Evolutionary conservation across 2,113 vertebrate species (phyloP), one percentile per base, ranked within the genome.

Genomic region (Pycnonotus jocosus): DNA sequence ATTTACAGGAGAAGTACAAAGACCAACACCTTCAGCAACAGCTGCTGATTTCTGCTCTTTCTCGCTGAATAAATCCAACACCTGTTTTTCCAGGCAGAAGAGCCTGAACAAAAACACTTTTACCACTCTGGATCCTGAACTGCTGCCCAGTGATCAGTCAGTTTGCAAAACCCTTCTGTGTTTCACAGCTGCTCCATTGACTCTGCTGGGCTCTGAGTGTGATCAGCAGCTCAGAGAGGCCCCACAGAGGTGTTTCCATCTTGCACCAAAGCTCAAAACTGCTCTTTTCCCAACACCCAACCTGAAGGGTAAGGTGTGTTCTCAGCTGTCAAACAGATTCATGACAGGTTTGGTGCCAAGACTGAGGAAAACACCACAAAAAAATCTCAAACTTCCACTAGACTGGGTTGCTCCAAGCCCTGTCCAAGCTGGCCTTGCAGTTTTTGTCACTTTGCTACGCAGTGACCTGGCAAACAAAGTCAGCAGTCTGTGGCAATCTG

Each of bases 401-500:
- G 9, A 10, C 20, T 17, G 25, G 54, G 30, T 2, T 48, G n/a
- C 30, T 89, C 25, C 40, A 44, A 57, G 51, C 15, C 35, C 22
- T 8, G 15, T 65, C 44, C 84, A 42, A 10, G 25, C 31, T 35
- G 30, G 30, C 42, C 54, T 20, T 22, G 54, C 8, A 6, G 48
- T 9, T 83, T 72, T 31, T 51, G 18, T 45, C 64, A 60, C 50
- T 65, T 77, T 73, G 40, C 71, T 86, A n/a, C 7, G 7, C 4
- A 50, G 66, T 21, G 35, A 47, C 71, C 68, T 68, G 94, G 94
- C 80, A 96, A 93, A 96, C 77, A 97, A 96, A 97, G 61, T 90
- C 92, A 97, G 74, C 91, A 98, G 96, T 92, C 96, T 85, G 74
- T 79, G 86, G 72, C 50, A 94, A 92, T 71, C 90, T 96, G n/a